Conservation (phyloP, 1,140 invertebrate genomes). For the Propsilocerus akamusi region DNA sequence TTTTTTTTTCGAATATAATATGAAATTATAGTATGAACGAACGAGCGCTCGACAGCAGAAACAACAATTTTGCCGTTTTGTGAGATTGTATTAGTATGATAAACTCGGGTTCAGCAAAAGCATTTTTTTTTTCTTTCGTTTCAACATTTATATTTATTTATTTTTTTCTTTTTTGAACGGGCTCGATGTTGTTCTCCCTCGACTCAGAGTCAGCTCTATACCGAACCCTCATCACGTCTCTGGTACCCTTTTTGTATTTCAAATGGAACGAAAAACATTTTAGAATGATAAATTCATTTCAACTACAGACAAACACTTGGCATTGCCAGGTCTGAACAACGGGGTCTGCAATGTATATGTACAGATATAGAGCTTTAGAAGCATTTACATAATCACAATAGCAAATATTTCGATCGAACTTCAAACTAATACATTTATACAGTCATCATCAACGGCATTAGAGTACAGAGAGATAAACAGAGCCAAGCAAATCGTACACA, state of each 20-base stretch:
- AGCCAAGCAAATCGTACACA: neutral
- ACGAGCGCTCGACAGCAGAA: too few species aligned
- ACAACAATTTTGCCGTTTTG: too few species aligned
- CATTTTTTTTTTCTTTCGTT: neutral
- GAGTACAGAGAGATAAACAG: neutral
- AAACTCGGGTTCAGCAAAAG: neutral
- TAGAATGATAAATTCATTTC: neutral
- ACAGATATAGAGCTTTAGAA: neutral
- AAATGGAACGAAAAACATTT: conserved; percentile 3
- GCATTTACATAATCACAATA: conserved; percentile 4
- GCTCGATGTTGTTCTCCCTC: neutral
- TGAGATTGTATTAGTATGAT: neutral
- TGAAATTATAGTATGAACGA: conserved; percentile 3
- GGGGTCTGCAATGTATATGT: neutral
- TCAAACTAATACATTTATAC: neutral
- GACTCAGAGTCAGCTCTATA: neutral
- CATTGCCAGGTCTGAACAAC: neutral
- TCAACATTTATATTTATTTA: neutral
- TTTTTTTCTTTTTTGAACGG: neutral
- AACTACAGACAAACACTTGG: neutral
- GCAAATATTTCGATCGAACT: conserved; percentile 1
- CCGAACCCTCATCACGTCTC: conserved; percentile 1
- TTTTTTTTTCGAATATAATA: neutral
- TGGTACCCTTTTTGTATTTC: conserved; percentile 4
- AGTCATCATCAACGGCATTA: neutral